A percentile compares a stretch with the other conserved stretches of the same genome.
phyloP scores from a whole-genome alignment of 2,888 invertebrate genomes.

The Noctuana brunneofusca region DNA sequence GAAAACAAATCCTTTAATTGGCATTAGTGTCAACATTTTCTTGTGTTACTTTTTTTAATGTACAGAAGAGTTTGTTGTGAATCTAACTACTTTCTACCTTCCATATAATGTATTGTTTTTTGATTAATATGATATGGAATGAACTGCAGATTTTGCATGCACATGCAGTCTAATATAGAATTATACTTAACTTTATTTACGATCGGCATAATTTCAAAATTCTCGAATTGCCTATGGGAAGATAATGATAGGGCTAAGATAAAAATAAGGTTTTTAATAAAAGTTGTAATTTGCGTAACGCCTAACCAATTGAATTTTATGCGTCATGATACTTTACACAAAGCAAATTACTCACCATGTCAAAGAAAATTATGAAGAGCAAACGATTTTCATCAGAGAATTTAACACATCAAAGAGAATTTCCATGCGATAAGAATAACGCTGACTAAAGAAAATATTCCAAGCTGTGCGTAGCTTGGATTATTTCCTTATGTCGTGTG shows the following conservation, averaged over 20 bases:
- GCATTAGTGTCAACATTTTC: conserved; percentile 7
- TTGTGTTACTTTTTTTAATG: neutral
- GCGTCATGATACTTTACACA: neutral
- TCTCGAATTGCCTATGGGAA: too few species aligned
- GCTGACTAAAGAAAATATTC: neutral
- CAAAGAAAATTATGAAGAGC: neutral
- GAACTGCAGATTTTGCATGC: too few species aligned
- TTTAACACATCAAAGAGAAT: conserved; percentile 5
- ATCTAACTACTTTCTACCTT: neutral
- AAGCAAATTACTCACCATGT: neutral
- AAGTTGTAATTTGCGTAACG: neutral
- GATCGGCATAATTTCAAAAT: too few species aligned
- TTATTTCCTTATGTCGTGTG: too few species aligned
- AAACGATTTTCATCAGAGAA: neutral
- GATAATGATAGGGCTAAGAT: too few species aligned
- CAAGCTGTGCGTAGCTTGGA: neutral
- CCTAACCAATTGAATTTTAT: neutral
- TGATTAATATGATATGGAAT: too few species aligned
- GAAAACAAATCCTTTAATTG: conserved; percentile 19
- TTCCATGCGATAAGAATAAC: neutral
- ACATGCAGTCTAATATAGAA: too few species aligned
- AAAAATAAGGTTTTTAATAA: too few species aligned
- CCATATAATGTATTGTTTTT: too few species aligned
- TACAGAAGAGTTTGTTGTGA: neutral
- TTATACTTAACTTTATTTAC: too few species aligned